Evolutionary conservation across 2,888 invertebrate genomes (phyloP).

Genomic region (Chesias legatella): DNA sequence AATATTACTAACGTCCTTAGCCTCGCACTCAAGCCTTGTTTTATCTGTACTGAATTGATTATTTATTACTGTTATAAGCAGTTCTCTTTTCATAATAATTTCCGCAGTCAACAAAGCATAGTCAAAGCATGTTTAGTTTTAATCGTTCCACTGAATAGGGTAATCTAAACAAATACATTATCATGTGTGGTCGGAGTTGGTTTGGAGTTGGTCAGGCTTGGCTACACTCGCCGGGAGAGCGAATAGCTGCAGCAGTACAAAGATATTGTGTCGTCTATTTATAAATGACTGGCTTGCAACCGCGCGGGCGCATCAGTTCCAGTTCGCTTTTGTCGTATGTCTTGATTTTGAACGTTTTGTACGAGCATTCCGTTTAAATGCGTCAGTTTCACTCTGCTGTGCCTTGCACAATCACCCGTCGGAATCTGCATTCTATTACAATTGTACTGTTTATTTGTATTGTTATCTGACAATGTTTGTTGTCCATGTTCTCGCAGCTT

Average conservation of each 20-base stretch:
- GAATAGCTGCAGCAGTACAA: slow-evolving; percentile 51
- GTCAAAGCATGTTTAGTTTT: no score
- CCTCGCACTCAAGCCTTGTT: no score
- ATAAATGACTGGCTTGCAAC: slow-evolving; percentile 65
- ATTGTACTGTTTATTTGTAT: slow-evolving; percentile 10
- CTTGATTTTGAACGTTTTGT: slow-evolving; percentile 57
- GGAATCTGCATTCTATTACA: slow-evolving; percentile 13
- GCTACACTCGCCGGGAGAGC: slow-evolving; percentile 70
- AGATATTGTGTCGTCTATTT: slow-evolving; percentile 75
- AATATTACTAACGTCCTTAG: no score
- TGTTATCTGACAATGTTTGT: background rate
- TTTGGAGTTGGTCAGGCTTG: slow-evolving; percentile 54
- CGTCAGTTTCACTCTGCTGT: slow-evolving; percentile 25
- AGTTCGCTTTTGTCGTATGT: slow-evolving; percentile 54
- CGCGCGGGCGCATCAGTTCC: slow-evolving; percentile 53
- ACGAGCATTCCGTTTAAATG: slow-evolving; percentile 30
- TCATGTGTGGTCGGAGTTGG: slow-evolving; percentile 36
- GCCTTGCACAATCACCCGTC: slow-evolving; percentile 29
- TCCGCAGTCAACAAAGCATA: slow-evolving; percentile 27
- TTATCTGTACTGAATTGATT: no score
- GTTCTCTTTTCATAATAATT: slow-evolving; percentile 3
- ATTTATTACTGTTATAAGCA: no score
- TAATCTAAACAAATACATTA: slow-evolving; percentile 53
- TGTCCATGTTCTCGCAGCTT: no score
- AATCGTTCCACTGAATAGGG: slow-evolving; percentile 35